Conservation (phyloP, 2,888 invertebrate genomes). For the Drosophila niveifrons region DNA sequence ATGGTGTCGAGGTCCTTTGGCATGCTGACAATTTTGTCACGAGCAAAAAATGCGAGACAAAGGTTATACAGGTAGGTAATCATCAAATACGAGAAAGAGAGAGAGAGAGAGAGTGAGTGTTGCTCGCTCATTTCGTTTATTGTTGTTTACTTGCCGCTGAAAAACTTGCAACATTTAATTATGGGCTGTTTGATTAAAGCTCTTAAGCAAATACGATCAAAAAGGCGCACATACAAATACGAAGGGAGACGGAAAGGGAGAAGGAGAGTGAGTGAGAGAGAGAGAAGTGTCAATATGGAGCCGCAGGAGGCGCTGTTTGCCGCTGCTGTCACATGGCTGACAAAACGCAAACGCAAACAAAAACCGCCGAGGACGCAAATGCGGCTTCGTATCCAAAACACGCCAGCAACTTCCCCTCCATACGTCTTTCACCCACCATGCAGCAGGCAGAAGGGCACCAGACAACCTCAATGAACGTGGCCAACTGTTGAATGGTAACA, state of each 20-base stretch:
- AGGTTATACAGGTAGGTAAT: too few species aligned
- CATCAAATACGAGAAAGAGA: too few species aligned
- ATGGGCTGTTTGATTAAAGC: constrained; percentile 65
- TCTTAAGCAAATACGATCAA: constrained; percentile 56
- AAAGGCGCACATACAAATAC: constrained; percentile 12
- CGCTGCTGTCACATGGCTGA: constrained; percentile 71
- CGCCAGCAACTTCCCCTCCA: constrained; percentile 25
- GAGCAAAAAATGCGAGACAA: constrained; percentile 16
- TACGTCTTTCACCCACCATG: neutral
- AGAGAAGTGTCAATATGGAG: constrained; percentile 70
- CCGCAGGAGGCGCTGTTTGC: constrained; percentile 73
- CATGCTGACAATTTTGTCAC: constrained; percentile 62
- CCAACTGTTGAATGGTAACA: constrained; percentile 72
- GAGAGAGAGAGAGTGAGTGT: neutral
- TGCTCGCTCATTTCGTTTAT: neutral
- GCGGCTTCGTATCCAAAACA: constrained; percentile 68
- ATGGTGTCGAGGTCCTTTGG: constrained; percentile 27
- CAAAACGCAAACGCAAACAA: constrained; percentile 76
- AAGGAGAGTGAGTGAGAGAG: neutral
- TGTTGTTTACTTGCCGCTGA: constrained; percentile 35
- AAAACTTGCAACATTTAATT: constrained; percentile 63
- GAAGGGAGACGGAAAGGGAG: neutral
- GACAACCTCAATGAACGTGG: constrained; percentile 54
- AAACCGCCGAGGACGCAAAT: constrained; percentile 64
- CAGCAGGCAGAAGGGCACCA: constrained; percentile 1